Base-by-base conservation (phyloP, 2,113 vertebrate species). In the Numida meleagris region DNA sequence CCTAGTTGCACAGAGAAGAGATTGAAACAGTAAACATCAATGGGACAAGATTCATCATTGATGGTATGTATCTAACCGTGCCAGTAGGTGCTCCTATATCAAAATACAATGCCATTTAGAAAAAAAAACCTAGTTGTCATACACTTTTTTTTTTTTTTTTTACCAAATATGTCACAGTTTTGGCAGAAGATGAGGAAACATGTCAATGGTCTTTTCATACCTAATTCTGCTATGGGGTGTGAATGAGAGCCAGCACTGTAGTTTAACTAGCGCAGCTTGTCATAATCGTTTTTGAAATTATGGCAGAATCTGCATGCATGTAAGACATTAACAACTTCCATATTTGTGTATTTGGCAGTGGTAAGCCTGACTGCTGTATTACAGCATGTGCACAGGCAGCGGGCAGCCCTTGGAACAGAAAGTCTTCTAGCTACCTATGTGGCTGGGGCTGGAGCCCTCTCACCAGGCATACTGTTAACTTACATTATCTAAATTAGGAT, bases 21-120 rank as follows among this genome's bases (percentile, higher is more conserved):
- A 98, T 99, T 91, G 99, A 99, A 95, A 98, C 98, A 4, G 86
- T 99, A 92, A 99, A 99, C 63, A 95, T 99, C 33, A 96, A 97
- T 10, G 99, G 99, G 93, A 99, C 99, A 62, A 98, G 96, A 88
- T 97, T 98, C 9, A 93, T 99, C 92, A 98, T 99, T 36, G 98
- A 98, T 17, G 99, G 99, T 99, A 97, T 59, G 97, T 96, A 80
- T 34, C 42, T 65, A 83, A 8, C 70, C 51, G 25, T 48, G 80
- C 40, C 11, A 10, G 1, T 36, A 12, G 45, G 53, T 46, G 25
- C 73, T 76, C n/a, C 43, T 12, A 33, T 7, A 72, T n/a, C 48
- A 74, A 55, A 68, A 42, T 46, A 27, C 45, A 3, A 10, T 6
- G 11, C 23, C 20, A 42, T 50, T 61, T 34, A 58, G 43, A 43